A percentile compares a stretch with the other conserved stretches of the same genome.
These are phyloP conservation scores for Phania funesta DNA, from an alignment of 2,888 invertebrate genomes.

Conservation along the genomic window DNA sequence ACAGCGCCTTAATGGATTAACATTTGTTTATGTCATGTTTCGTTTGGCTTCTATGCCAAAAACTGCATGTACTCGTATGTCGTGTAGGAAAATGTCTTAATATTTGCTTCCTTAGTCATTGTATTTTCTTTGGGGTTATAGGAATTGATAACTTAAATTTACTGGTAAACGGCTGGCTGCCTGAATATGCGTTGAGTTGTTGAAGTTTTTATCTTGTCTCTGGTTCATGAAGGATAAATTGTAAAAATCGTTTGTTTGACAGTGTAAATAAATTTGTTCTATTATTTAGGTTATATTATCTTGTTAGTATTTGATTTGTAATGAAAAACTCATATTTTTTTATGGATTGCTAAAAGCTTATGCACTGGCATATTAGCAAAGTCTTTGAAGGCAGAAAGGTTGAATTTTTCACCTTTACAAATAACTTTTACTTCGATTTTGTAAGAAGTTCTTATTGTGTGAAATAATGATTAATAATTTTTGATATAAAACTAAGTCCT, in stretches of 20 bases:
- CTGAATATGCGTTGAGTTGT: conserved; percentile 58
- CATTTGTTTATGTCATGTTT: conserved; percentile 78
- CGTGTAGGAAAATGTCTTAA: conserved; percentile 65
- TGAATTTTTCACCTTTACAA: too few species aligned
- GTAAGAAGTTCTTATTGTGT: too few species aligned
- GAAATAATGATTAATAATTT: too few species aligned
- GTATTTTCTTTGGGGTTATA: background rate
- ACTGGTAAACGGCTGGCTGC: background rate
- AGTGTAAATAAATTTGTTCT: conserved; percentile 62
- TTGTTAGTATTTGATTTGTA: background rate
- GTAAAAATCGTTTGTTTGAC: conserved; percentile 64
- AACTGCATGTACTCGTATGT: background rate
- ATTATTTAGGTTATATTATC: conserved; percentile 8
- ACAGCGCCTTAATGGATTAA: conserved; percentile 79
- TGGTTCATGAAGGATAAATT: conserved; percentile 67
- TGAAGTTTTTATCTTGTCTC: conserved; percentile 63
- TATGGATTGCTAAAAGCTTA: background rate
- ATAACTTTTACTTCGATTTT: too few species aligned
- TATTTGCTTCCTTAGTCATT: conserved; percentile 57
- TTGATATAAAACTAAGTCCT: too few species aligned
- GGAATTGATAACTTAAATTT: conserved; percentile 11
- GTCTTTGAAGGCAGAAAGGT: too few species aligned
- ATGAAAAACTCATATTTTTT: background rate
- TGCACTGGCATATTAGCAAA: too few species aligned
- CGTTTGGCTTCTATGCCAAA: conserved; percentile 37